Evolutionary conservation across 2,888 invertebrate species (phyloP), one percentile per base, ranked within the genome.

Genomic region (Pimpla rufipes): DNA sequence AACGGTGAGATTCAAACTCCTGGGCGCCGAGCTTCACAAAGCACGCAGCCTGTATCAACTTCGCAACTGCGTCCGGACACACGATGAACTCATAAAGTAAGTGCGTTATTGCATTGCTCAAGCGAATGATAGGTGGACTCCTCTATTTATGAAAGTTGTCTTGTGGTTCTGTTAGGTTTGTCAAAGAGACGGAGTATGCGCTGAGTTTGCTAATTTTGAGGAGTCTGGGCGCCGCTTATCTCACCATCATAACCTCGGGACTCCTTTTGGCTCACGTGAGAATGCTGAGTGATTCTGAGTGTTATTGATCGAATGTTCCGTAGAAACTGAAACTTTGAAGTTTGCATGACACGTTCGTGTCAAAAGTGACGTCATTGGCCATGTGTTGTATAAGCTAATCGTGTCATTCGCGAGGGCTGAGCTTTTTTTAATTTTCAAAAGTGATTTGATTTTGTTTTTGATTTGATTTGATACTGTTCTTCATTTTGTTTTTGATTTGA

Each of bases 11-110:
- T 82, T 90, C 42, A 89, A 92, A 45, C 85, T 91, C 3, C 57
- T 92, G 0, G 84, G 79, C n/a, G 42, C n/a, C 0, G 81, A 88
- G n/a, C 73, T 92, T 11, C 76, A 47, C 0, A 18, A 59, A 0
- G 84, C 86, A 3, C 59, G 37, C 1, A 83, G 35, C 21, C 10
- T 37, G 1, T n/a, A 35, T 0, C 83, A 89, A 0, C 75, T 92
- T 5, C 79, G 77, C 8, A 59, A 73, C 1, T 90, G 91, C 18
- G 79, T 89, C 13, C 74, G 62, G 13, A 82, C 86, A 5, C 90
- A 92, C 84, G 82, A 88, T 55, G 55, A 76, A 10, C 52, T 90
- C 13, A 87, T 87, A 67, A 79, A 81, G 91, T 90, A 79, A 77
- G 64, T 71, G 40, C 40, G 23, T 2, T 10, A 4, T 10, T 42